These are phyloP conservation scores for Holocentrus rufus DNA, from an alignment of 2,797 vertebrate species.

Conservation along the genomic window DNA sequence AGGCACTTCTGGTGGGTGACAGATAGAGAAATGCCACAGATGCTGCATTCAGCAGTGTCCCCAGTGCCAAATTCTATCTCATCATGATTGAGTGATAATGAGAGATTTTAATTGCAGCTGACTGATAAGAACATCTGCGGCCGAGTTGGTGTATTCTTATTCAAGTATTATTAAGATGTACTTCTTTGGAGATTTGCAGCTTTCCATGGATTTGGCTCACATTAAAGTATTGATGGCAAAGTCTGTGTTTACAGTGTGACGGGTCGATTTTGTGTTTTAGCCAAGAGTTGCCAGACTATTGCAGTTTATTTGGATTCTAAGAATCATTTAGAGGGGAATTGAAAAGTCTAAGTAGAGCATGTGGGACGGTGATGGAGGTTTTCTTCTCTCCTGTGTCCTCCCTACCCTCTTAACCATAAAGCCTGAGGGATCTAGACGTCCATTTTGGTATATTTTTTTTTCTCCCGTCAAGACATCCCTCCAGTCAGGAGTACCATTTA, in stretches of 20 bases:
- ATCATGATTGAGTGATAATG: no score
- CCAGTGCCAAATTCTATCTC: no score
- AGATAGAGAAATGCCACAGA: no score
- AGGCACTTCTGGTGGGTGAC: no score
- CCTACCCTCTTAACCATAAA: constrained; percentile 34
- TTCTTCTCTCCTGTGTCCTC: constrained; percentile 41
- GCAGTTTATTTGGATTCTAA: constrained; percentile 23
- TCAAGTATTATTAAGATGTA: no score
- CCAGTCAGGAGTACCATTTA: constrained; percentile 66
- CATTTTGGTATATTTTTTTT: constrained; percentile 17
- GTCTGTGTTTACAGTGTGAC: constrained; percentile 32
- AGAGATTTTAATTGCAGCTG: no score
- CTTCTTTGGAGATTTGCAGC: not conserved
- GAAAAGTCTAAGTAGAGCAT: constrained; percentile 34
- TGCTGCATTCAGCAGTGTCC: no score
- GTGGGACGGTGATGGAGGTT: constrained; percentile 3
- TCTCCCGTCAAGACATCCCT: constrained; percentile 60
- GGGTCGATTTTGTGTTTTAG: not conserved
- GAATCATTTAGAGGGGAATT: constrained; percentile 22
- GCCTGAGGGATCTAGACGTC: constrained; percentile 29
- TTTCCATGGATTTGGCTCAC: constrained; percentile 9
- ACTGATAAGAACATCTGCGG: no score
- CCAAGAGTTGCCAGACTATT: not conserved
- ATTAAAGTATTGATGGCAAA: constrained; percentile 1
- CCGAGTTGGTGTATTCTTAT: no score